Conservation (phyloP, 2,797 vertebrate species). For the Iguana delicatissima region DNA sequence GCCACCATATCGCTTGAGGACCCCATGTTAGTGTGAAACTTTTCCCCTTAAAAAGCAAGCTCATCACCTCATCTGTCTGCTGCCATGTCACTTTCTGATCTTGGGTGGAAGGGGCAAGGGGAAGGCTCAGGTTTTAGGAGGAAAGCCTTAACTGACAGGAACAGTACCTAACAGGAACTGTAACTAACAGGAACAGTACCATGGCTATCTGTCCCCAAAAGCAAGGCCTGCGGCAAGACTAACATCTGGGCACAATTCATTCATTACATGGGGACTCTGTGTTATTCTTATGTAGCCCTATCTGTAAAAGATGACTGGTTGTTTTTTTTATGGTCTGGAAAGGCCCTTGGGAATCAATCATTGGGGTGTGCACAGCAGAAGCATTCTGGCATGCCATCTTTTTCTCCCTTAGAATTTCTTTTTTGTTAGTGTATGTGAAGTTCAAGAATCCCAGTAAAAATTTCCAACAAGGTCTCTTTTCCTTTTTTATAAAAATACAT, state of each 20-base stretch:
- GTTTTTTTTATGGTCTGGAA: slow-evolving; percentile 7
- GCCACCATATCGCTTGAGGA: too few species aligned
- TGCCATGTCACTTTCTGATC: background rate
- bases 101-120: background rate
- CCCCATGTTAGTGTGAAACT: background rate
- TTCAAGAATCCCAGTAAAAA: slow-evolving; percentile 97
- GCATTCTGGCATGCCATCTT: slow-evolving; percentile 1
- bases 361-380: background rate
- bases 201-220: background rate
- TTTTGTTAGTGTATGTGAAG: slow-evolving; percentile 76
- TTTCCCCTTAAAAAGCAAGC: background rate
- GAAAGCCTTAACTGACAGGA: background rate
- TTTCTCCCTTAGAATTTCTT: slow-evolving; percentile 54
- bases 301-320: background rate
- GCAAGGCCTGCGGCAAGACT: background rate
- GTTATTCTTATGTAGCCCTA: background rate
- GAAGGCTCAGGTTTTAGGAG: background rate
- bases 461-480: slow-evolving; percentile 91
- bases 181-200: background rate
- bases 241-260: background rate
- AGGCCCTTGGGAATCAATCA: slow-evolving; percentile 5
- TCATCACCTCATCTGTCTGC: background rate
- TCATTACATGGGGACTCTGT: background rate
- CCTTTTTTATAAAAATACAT: slow-evolving; percentile 96
- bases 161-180: background rate